Evolutionary conservation across 92 coral and sea anemone genomes (phyloP).

Genomic region (Scolanthus callimorphus): DNA sequence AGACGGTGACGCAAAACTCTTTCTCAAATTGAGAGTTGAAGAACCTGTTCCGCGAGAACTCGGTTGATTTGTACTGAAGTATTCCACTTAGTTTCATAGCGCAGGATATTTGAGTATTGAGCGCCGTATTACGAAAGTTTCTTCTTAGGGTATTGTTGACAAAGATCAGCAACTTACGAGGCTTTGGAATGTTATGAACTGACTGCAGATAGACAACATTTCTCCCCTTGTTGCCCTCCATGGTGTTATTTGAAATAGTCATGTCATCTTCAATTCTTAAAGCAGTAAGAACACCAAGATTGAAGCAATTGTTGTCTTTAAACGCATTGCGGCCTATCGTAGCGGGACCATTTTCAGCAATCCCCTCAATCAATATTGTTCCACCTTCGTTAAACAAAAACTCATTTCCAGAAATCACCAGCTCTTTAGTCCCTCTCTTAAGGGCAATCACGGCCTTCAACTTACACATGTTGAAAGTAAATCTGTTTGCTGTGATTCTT

Average conservation of each 20-base stretch:
- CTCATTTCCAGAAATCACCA: slow-evolving; percentile 10
- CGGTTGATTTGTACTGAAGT: slow-evolving; percentile 2
- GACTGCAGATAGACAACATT: slow-evolving; percentile 16
- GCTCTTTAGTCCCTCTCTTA: neutral
- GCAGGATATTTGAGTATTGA: neutral
- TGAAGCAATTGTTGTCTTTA: slow-evolving; percentile 12
- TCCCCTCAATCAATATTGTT: slow-evolving; percentile 15
- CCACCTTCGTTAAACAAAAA: slow-evolving; percentile 28
- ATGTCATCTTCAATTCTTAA: slow-evolving; percentile 13
- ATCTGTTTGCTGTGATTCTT: slow-evolving; percentile 13
- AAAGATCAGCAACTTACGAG: slow-evolving; percentile 2
- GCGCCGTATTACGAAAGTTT: neutral
- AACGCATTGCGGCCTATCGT: slow-evolving; percentile 27
- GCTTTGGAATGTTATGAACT: neutral
- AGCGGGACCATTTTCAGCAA: neutral
- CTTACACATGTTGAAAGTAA: slow-evolving; percentile 25
- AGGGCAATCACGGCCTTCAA: slow-evolving; percentile 17
- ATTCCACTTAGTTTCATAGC: slow-evolving; percentile 25
- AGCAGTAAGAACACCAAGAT: slow-evolving; percentile 28
- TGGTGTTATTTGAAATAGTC: slow-evolving; percentile 23
- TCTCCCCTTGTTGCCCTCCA: slow-evolving; percentile 22
- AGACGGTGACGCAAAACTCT: slow-evolving; percentile 34
- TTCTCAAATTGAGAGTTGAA: slow-evolving; percentile 19
- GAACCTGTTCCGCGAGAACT: slow-evolving; percentile 32
- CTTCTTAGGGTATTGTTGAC: slow-evolving; percentile 39